phyloP scores from a whole-genome alignment of 1,140 invertebrate species.

The Tetragonula clypearis region DNA sequence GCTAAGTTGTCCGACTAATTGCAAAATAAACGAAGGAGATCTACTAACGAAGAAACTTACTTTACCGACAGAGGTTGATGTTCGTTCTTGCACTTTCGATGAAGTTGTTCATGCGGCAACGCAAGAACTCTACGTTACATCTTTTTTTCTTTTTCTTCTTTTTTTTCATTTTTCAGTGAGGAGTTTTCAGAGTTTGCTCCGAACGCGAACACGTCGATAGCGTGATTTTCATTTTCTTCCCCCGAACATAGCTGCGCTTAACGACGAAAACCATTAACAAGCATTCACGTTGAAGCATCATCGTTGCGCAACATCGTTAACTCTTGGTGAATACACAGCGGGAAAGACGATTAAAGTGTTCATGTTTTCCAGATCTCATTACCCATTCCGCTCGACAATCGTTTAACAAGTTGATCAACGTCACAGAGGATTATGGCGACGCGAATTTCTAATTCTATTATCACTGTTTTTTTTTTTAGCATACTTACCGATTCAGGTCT shows the following conservation, averaged over 20 bases:
- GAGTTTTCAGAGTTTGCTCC: no score
- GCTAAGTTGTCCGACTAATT: no score
- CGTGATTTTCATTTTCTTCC: slow-evolving; percentile 27
- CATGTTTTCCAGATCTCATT: slow-evolving; percentile 16
- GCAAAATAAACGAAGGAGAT: background rate
- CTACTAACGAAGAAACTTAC: background rate
- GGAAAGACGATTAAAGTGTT: background rate
- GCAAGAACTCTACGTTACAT: background rate
- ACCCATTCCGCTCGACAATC: background rate
- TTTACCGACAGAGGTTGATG: background rate
- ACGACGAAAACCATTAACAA: slow-evolving; percentile 39
- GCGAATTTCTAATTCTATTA: background rate
- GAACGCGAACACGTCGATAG: background rate
- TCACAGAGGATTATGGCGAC: background rate
- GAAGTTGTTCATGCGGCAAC: background rate
- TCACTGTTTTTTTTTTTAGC: no score
- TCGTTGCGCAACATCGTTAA: slow-evolving; percentile 34
- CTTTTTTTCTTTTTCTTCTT: background rate
- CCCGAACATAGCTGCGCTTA: background rate
- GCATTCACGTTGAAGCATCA: background rate
- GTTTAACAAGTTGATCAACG: background rate
- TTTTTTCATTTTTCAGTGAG: background rate
- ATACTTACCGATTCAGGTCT: no score
- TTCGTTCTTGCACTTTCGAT: background rate
- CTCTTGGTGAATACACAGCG: background rate